Conservation (phyloP, 2,797 vertebrate species). For the Pteropus rufus region DNA sequence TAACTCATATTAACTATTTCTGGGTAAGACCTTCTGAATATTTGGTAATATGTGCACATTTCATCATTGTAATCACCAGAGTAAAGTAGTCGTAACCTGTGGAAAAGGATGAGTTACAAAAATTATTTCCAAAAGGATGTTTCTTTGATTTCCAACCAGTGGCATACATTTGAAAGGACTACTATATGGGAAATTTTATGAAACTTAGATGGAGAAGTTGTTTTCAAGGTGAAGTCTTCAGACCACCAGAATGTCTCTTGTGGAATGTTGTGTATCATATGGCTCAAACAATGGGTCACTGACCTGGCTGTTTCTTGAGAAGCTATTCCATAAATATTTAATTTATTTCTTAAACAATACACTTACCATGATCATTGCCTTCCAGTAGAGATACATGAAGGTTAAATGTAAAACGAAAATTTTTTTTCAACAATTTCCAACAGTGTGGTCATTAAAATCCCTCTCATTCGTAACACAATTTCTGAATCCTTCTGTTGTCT, state of each 20-base stretch:
- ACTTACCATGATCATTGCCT: not conserved
- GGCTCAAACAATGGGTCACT: not conserved
- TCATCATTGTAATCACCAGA: not conserved
- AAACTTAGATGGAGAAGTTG: not conserved
- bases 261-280: not conserved
- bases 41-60: not conserved
- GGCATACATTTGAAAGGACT: not conserved
- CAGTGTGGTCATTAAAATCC: not conserved
- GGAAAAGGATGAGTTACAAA: not conserved
- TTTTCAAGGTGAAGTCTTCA: not conserved
- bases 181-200: not conserved
- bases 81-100: not conserved
- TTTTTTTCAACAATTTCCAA: constrained; percentile 15
- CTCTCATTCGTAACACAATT: not conserved
- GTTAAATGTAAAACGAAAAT: not conserved
- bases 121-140: not conserved
- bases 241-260: not conserved
- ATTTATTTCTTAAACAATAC: not conserved
- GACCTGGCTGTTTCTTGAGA: not conserved
- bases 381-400: not conserved
- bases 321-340: not conserved
- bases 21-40: not conserved
- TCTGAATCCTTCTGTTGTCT: not conserved
- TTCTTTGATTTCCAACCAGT: not conserved
- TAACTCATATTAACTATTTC: constrained; percentile 4